Percentiles rank a stretch among this genome's conserved stretches.
These are phyloP conservation scores for Drosophila borealis DNA, from an alignment of 2,888 invertebrate species.

Conservation along the genomic window DNA sequence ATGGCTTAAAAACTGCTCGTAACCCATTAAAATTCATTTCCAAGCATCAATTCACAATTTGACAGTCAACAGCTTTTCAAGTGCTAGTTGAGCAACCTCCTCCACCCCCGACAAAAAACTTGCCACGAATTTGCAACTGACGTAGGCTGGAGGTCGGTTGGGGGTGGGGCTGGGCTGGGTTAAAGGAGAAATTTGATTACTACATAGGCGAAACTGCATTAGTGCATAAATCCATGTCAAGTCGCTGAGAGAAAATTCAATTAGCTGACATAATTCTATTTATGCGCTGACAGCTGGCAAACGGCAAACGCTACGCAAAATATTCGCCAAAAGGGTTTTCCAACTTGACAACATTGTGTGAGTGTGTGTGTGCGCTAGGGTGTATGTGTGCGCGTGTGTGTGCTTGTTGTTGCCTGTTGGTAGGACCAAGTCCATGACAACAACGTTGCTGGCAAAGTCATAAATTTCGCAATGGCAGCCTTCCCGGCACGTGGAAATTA, in stretches of 20 bases:
- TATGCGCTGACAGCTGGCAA: slow-evolving; percentile 76
- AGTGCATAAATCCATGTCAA: slow-evolving; percentile 78
- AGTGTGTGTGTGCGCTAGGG: slow-evolving; percentile 3
- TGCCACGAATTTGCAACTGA: neutral
- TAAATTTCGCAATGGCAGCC: slow-evolving; percentile 77
- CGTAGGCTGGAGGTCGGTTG: no score
- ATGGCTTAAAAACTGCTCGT: neutral
- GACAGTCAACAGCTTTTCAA: slow-evolving; percentile 22
- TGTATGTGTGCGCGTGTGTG: slow-evolving; percentile 7
- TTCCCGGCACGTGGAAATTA: slow-evolving; percentile 75
- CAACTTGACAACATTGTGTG: slow-evolving; percentile 60
- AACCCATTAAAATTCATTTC: slow-evolving; percentile 11
- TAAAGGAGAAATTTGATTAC: slow-evolving; percentile 63
- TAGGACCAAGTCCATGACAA: slow-evolving; percentile 46
- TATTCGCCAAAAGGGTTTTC: slow-evolving; percentile 51
- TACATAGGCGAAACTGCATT: slow-evolving; percentile 63
- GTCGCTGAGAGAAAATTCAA: slow-evolving; percentile 68
- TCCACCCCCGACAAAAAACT: neutral
- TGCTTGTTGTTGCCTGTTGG: slow-evolving; percentile 24
- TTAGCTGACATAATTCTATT: slow-evolving; percentile 77
- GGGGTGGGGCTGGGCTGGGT: neutral
- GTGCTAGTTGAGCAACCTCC: slow-evolving; percentile 8
- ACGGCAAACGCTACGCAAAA: slow-evolving; percentile 53
- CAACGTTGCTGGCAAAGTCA: slow-evolving; percentile 62
- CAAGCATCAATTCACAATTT: slow-evolving; percentile 22